Percentiles rank a stretch among this genome's conserved stretches.
These are phyloP conservation scores for Characodon lateralis DNA, from an alignment of 2,797 vertebrate genomes.

Conservation along the genomic window DNA sequence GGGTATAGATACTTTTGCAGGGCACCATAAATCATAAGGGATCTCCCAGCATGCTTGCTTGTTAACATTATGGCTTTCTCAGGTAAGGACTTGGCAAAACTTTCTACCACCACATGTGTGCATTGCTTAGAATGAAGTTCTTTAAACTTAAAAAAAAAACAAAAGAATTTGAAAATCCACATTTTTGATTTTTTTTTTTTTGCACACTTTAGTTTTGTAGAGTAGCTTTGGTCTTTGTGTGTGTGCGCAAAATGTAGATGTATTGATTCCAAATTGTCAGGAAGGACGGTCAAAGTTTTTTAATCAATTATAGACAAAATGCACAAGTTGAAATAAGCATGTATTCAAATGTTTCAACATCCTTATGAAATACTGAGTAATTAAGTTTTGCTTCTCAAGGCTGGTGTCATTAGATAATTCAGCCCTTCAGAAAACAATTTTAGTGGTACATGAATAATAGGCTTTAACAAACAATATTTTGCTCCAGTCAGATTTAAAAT, in stretches of 20 bases:
- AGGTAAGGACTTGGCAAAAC: not conserved
- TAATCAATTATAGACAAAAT: not conserved
- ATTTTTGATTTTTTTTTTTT: not conserved
- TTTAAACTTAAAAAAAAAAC: not conserved
- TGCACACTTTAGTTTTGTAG: not conserved
- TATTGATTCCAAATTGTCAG: not conserved
- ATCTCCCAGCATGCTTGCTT: not conserved
- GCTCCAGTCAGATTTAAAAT: too few relatives aligned
- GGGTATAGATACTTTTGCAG: not conserved
- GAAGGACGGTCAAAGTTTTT: not conserved
- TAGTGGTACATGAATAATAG: too few relatives aligned
- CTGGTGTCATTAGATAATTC: not conserved
- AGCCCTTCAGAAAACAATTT: too few relatives aligned
- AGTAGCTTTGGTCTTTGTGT: too few relatives aligned
- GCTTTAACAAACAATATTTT: too few relatives aligned
- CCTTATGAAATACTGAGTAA: not conserved
- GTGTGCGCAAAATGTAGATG: too few relatives aligned
- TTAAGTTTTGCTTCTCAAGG: not conserved
- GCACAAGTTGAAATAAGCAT: not conserved
- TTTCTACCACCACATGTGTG: not conserved
- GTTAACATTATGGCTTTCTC: not conserved
- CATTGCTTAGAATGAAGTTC: not conserved
- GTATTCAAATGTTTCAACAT: not conserved
- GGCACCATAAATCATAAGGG: not conserved
- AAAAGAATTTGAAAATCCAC: not conserved